Percentiles rank a stretch among this genome's conserved stretches.
These are phyloP conservation scores for Aegotheles bennettii DNA, from an alignment of 2,113 vertebrate species.

Conservation along the genomic window DNA sequence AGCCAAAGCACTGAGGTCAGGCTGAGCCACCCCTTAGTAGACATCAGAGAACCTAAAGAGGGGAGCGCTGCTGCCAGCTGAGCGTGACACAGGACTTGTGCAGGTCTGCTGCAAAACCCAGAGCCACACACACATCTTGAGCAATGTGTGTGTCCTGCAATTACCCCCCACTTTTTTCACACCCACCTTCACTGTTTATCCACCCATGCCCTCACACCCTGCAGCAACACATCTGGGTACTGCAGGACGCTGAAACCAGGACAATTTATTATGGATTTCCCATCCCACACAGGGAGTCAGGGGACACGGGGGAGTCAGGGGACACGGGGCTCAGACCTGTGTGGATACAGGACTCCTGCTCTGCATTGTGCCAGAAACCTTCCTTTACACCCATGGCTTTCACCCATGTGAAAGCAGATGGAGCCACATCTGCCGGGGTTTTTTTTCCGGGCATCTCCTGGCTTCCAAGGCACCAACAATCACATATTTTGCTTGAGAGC, in stretches of 20 bases:
- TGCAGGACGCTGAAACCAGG: no score
- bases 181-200: not conserved
- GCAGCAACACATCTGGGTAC: not conserved
- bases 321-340: no score
- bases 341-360: not conserved
- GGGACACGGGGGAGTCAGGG: no score
- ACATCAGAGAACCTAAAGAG: not conserved
- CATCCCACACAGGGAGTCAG: no score
- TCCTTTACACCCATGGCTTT: accelerated
- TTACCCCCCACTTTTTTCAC: no score
- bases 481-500: accelerated
- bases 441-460: not conserved
- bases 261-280: no score
- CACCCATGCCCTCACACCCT: accelerated
- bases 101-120: not conserved
- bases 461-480: not conserved
- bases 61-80: not conserved
- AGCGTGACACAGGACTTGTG: accelerated
- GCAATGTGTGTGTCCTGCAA: no score
- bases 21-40: not conserved
- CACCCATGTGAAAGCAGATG: not conserved
- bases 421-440: accelerated
- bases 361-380: not conserved
- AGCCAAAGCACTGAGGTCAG: not conserved
- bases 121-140: accelerated